Evolutionary conservation across 2,888 invertebrate species (phyloP), one percentile per base, ranked within the genome.

Genomic region (Leptarthrus brevirostris): DNA sequence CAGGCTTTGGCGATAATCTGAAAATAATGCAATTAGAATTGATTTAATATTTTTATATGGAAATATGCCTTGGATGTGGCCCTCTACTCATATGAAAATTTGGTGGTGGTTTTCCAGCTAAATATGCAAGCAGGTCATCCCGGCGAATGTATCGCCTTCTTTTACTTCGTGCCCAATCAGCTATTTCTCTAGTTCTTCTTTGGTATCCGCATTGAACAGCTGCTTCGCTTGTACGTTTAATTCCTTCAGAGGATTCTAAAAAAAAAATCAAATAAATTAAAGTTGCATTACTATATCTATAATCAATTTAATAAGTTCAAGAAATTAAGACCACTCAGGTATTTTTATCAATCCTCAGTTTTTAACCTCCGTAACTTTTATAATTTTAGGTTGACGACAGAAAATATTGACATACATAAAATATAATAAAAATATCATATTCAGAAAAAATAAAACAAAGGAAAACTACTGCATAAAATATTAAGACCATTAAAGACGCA

Each of bases 151-250:
- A 88, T 78, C 92, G 87, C 72, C 84, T 81, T 83, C 91, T 88
- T 83, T 89, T 88, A 84, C 91, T 92, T 78, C 89, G 87, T 14
- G 90, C 92, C 93, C 93, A 93, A 79, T 91, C 90, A 79, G 92
- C 87, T 80, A 93, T 84, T 86, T 93, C 93, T 83, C 89, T 89
- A 81, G 90, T 92, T 80, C 92, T 87, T 82, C 90, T 89, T 82
- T 92, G 92, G 82, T 89, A 89, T 75, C 93, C 93, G 82, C 88
- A 88, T 81, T 92, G 92, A 78, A 89, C 86, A 47, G 92, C 92
- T 79, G 91, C 82, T 79, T 93, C 93, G 79, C 88, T 89, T 79
- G 90, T 89, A 80, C 89, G 87, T 80, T 89, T 88, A 79, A 92
- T 86, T 77, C 89, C 89, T 80, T 93, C 93, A 81, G 90, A 87